phyloP scores from a whole-genome alignment of 2,113 vertebrate species.

The Pogona vitticeps region DNA sequence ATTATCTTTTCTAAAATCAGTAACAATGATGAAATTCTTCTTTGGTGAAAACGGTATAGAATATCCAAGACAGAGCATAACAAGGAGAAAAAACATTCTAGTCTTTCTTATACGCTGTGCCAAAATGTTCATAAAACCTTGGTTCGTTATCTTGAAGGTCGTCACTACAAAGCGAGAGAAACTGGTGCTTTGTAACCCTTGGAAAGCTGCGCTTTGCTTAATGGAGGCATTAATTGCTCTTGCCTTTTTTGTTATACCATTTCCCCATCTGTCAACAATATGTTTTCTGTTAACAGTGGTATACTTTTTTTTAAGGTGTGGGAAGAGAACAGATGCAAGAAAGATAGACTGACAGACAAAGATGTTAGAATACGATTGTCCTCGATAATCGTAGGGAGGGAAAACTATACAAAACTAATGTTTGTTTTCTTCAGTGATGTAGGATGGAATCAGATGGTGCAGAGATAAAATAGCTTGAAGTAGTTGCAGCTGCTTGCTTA shows the following conservation, averaged over 20 bases:
- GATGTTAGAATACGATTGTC: neutral
- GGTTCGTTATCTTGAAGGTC: neutral
- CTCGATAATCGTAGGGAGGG: neutral
- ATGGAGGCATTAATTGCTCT: slow-evolving; percentile 20
- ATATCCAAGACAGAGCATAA: neutral
- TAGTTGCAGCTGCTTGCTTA: slow-evolving; percentile 19
- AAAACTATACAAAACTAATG: neutral
- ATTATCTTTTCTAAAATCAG: neutral
- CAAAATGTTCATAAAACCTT: neutral
- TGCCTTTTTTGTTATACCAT: neutral
- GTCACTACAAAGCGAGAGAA: neutral
- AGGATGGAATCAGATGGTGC: neutral
- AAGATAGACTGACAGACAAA: neutral
- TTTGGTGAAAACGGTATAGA: neutral
- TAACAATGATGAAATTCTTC: neutral
- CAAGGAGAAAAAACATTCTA: neutral
- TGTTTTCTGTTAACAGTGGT: neutral
- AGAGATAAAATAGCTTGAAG: slow-evolving; percentile 7
- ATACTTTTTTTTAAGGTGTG: neutral
- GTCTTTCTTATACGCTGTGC: neutral
- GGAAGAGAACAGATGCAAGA: neutral
- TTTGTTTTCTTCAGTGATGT: slow-evolving; percentile 21
- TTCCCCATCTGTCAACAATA: slow-evolving; percentile 35
- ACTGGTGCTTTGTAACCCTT: neutral
- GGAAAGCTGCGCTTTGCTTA: slow-evolving; percentile 10